Evolutionary conservation across 1,140 invertebrate species (phyloP).

Genomic region (Pemphigus obesinymphae): DNA sequence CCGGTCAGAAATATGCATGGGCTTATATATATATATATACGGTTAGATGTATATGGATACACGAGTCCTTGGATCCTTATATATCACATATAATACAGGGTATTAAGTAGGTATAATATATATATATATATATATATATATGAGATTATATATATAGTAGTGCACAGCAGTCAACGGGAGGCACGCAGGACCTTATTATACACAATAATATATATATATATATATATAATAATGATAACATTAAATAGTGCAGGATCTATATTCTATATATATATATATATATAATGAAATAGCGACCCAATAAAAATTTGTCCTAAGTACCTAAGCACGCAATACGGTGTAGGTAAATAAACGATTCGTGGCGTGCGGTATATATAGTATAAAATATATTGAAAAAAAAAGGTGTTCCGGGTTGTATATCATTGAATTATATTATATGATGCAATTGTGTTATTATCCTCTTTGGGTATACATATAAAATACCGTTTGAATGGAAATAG

Average conservation of each 20-base stretch:
- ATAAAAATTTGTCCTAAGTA: conserved; percentile 16
- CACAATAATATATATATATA: too few relatives aligned
- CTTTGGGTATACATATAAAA: not conserved
- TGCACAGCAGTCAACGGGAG: not conserved
- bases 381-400: not conserved
- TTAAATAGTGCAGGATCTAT: too few relatives aligned
- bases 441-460: not conserved
- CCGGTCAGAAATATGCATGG: not conserved
- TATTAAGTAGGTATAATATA: not conserved
- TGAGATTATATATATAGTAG: not conserved
- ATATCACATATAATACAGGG: not conserved
- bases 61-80: too few relatives aligned
- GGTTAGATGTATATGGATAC: too few relatives aligned
- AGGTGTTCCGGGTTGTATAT: conserved; percentile 13
- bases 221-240: not conserved
- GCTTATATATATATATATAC: not conserved
- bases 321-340: not conserved
- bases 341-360: conserved; percentile 26
- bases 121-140: not conserved
- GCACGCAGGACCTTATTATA: too few relatives aligned
- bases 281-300: not conserved
- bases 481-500: not conserved
- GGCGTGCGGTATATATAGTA: not conserved
- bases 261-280: not conserved
- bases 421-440: conserved; percentile 15